Base-by-base conservation (phyloP, 2,888 invertebrate genomes). In the Villa cingulata region DNA sequence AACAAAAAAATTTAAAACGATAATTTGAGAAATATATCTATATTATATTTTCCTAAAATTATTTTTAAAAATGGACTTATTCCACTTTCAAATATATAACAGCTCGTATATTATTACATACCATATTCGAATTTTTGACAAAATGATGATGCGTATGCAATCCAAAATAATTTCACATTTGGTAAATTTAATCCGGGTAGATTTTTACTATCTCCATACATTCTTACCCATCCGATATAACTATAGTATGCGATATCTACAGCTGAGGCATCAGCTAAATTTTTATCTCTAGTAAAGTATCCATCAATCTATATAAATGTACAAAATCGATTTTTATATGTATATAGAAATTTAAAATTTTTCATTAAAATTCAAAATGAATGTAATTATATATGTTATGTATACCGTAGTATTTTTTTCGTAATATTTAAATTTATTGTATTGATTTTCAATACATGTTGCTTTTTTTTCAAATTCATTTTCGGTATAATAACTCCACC, bases 221-320 rank as follows among this genome's bases (percentile, higher is more conserved):
- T 16, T 39, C 27, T 29, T 12, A 40, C n/a, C 47, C 45, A 51
- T 4, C 37, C 29, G 18, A 37, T 12, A 27, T 53, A 53, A 6
- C 49, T 51, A 4, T 18, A 15, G 38, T 53, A 53, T 1, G 53
- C 37, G n/a, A 40, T 18, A 19, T 48, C 41, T n/a, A 48, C 9
- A 6, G 50, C 52, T 40, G 48, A 43, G 29, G 48, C 48, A 32
- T 53, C 53, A 14, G 53, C 53, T 38, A 53, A 49, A 40, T 51
- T 49, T 39, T 51, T 51, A 20, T 48, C 51, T 39, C 46, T 40
- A 4, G 49, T 51, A 18, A 44, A 39, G 4, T 41, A 17, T 1
- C 51, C 53, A 40, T 51, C 47, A 7, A 53, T 3, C 50, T 50
- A 15, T 20, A 40, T n/a, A 4, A 19, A 15, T 10, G 18, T 17